Evolutionary conservation across 2,888 invertebrate genomes (phyloP), one percentile per base, ranked within the genome.

Genomic region (Drosophila birchii): DNA sequence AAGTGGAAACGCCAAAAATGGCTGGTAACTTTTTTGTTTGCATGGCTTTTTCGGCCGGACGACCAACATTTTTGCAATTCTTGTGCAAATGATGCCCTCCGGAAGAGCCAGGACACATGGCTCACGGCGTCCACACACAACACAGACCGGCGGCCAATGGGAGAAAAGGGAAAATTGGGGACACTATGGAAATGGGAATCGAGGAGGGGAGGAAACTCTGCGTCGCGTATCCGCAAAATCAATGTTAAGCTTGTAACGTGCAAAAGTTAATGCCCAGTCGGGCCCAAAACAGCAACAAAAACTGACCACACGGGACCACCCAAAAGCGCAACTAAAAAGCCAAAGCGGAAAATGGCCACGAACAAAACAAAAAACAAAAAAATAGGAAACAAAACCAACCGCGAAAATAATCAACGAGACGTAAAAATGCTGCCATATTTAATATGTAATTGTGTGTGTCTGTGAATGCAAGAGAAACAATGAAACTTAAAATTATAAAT

Each of bases 81-180:
- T 81, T 85, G 87, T 84, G 85, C 87, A 84, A 84, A 84, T 84
- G 75, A 86, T 84, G 82, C 87, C 85, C 84, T 84, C 80, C 82
- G 84, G 84, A 86, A 81, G 59, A 66, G 67, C 74, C 58, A 73
- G 83, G 80, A 78, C 87, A 74, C 82, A 86, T 75, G 87, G 78
- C 80, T 80, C 79, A 78, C 51, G 75, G 71, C 79, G 57, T 43
- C 51, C 66, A 58, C 55, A 47, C 54, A 66, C 23, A 36, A 5
- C 36, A 45, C 59, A 51, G 61, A 61, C 34, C 51, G 61, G 70
- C 11, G 43, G 44, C 41, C 29, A 38, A 20, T 38, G 39, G 44
- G 26, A 2, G 23, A 45, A 49, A 41, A 12, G 26, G 51, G 68
- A 38, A 58, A 53, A 44, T 34, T 18, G 29, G 36, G 43, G 8